A percentile compares a stretch with the other conserved stretches of the same genome.
phyloP scores from a whole-genome alignment of 2,888 invertebrate species.

The Hirtodrosophila duncani region DNA sequence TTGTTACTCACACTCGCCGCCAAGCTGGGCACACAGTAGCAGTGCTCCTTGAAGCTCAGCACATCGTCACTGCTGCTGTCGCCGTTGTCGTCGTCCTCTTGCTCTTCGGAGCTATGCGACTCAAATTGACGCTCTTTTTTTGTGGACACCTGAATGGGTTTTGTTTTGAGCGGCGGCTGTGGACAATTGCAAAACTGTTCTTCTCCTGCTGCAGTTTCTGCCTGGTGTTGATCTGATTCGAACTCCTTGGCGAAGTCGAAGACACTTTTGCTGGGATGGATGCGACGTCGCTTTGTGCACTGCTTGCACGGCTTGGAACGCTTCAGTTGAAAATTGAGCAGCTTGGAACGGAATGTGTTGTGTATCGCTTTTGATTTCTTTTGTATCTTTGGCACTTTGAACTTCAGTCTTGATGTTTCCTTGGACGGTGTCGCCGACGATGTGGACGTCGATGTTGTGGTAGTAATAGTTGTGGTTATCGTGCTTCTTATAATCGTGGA shows the following conservation, averaged over 20 bases:
- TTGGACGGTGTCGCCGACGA: constrained; percentile 65
- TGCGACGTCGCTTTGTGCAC: constrained; percentile 76
- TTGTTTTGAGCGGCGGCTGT: constrained; percentile 6
- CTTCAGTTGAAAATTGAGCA: constrained; percentile 74
- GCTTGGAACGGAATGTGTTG: constrained; percentile 76
- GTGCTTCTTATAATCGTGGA: constrained; percentile 41
- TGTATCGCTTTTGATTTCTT: constrained; percentile 76
- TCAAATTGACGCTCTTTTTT: constrained; percentile 46
- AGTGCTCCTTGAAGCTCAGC: constrained; percentile 76
- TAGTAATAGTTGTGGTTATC: constrained; percentile 39
- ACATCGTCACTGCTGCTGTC: constrained; percentile 72
- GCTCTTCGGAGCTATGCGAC: constrained; percentile 45
- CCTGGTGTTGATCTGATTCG: constrained; percentile 29
- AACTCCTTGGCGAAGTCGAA: constrained; percentile 77
- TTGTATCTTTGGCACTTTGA: constrained; percentile 76
- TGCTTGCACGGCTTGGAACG: constrained; percentile 73
- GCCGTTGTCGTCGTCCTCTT: constrained; percentile 53
- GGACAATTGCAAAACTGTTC: constrained; percentile 75
- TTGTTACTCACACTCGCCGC: constrained; percentile 76
- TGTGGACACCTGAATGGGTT: constrained; percentile 31
- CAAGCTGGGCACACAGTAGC: constrained; percentile 76
- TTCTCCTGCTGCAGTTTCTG: constrained; percentile 8
- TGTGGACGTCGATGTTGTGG: constrained; percentile 34
- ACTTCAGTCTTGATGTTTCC: constrained; percentile 69
- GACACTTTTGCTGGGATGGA: constrained; percentile 76